Evolutionary conservation across 1,140 invertebrate species (phyloP).

Genomic region (Brachionus sp.): DNA sequence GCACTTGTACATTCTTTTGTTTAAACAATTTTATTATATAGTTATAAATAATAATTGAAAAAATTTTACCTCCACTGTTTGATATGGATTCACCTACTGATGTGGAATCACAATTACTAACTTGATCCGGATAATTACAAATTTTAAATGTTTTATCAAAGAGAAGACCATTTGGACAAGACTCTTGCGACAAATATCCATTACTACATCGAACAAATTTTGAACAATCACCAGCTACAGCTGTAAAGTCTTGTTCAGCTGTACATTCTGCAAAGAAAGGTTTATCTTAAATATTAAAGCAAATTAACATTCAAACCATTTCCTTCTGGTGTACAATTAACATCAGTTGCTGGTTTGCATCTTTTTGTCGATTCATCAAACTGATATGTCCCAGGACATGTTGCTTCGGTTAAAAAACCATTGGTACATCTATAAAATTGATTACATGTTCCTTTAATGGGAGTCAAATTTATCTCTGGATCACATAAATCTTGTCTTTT

Average conservation of each 20-base stretch:
- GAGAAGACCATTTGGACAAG: constrained; percentile 3
- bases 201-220: neutral
- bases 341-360: constrained; percentile 2
- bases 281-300: neutral
- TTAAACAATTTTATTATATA: neutral
- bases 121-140: constrained; percentile 5
- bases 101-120: neutral
- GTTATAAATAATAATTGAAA: neutral
- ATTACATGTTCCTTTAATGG: neutral
- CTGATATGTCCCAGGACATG: constrained; percentile 16
- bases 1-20: neutral
- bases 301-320: neutral
- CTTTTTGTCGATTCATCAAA: neutral
- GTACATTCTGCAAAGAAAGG: too few species aligned
- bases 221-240: neutral
- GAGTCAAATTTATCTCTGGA: neutral
- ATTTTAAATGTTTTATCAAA: constrained; percentile 8
- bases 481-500: neutral
- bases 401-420: neutral
- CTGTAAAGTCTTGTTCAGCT: neutral
- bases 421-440: constrained; percentile 8
- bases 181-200: neutral
- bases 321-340: neutral
- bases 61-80: neutral
- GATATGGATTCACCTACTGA: neutral